A percentile compares a stretch with the other conserved stretches of the same genome.
These are phyloP conservation scores for Epinotia bilunana DNA, from an alignment of 2,888 invertebrate species.

Conservation along the genomic window DNA sequence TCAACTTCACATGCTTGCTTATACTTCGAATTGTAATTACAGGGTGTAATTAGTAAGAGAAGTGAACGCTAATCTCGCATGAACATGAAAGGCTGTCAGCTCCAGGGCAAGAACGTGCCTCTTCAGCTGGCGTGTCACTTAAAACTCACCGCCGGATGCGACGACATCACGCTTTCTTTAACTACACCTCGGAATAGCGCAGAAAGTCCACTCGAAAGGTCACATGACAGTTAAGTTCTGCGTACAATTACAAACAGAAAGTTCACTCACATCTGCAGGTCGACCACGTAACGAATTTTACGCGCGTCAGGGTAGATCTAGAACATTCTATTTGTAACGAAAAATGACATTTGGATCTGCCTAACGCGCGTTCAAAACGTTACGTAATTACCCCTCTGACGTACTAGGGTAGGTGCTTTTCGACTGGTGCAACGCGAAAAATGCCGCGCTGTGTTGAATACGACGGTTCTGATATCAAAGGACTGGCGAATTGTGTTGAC, in stretches of 20 bases:
- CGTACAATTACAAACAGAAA: neutral
- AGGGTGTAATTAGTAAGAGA: neutral
- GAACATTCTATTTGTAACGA: no score
- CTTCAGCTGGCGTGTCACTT: constrained; percentile 30
- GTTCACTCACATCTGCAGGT: neutral
- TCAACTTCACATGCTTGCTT: neutral
- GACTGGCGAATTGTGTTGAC: neutral
- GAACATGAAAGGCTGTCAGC: constrained; percentile 28
- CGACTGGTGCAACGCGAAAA: neutral
- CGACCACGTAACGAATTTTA: no score
- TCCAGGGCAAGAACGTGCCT: constrained; percentile 28
- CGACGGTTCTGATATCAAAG: neutral
- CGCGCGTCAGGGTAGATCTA: no score
- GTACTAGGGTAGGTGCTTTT: neutral
- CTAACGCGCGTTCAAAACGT: no score
- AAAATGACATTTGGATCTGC: no score
- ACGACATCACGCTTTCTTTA: neutral
- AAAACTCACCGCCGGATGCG: constrained; percentile 21
- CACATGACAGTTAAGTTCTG: neutral
- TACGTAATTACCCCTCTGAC: neutral
- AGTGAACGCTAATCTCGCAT: constrained; percentile 18
- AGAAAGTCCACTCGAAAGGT: neutral
- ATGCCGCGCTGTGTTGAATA: neutral
- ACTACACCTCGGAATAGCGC: neutral
- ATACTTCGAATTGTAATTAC: neutral